phyloP scores from a whole-genome alignment of 1,140 invertebrate species.

The Halictus rubicundus region DNA sequence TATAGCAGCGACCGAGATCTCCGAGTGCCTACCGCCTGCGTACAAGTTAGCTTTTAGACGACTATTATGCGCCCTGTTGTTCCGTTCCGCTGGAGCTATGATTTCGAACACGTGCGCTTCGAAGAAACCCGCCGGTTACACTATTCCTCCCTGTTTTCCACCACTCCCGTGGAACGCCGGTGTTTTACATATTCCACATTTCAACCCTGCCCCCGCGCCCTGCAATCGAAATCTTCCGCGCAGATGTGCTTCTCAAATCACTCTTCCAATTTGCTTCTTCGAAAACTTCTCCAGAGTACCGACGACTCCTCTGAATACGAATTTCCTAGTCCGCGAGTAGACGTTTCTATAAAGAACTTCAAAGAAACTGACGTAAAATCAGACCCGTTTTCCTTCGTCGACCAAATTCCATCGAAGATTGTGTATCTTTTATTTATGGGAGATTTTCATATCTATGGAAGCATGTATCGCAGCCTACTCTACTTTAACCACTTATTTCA shows the following conservation, averaged over 20 bases:
- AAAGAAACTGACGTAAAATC: too few relatives aligned
- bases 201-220: neutral
- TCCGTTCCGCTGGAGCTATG: slow-evolving; percentile 19
- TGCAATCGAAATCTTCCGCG: neutral
- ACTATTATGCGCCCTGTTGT: slow-evolving; percentile 43
- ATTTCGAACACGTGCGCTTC: slow-evolving; percentile 40
- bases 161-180: neutral
- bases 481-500: too few relatives aligned
- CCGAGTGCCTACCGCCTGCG: neutral
- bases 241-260: neutral
- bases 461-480: too few relatives aligned
- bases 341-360: too few relatives aligned
- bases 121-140: neutral
- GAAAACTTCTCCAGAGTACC: neutral
- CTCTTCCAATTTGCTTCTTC: too few relatives aligned
- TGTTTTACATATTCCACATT: neutral
- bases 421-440: too few relatives aligned
- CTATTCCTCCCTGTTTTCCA: neutral
- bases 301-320: too few relatives aligned
- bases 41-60: slow-evolving; percentile 31
- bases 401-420: too few relatives aligned
- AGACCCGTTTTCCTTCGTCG: too few relatives aligned
- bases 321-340: too few relatives aligned
- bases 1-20: neutral
- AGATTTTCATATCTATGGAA: too few relatives aligned